Conservation (phyloP, 2,797 vertebrate genomes). For the Manis pentadactyla region DNA sequence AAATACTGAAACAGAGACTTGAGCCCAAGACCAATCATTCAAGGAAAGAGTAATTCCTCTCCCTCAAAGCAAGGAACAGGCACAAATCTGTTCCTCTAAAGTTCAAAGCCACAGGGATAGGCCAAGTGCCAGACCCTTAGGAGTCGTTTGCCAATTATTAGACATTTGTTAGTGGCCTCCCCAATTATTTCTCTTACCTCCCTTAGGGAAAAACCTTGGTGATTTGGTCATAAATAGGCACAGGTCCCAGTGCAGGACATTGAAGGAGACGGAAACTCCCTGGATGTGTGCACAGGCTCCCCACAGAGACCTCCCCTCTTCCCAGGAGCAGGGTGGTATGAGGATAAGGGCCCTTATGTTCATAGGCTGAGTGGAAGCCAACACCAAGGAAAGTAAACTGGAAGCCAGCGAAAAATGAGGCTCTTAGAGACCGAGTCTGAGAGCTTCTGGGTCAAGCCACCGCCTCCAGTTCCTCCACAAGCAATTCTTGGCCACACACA, state of each 20-base stretch:
- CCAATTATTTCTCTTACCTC: not conserved
- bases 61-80: not conserved
- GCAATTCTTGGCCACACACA: rapidly evolving
- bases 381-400: rapidly evolving
- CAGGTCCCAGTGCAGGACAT: not conserved
- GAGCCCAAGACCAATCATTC: not conserved
- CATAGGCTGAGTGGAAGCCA: not conserved
- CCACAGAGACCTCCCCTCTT: not conserved
- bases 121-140: rapidly evolving
- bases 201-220: not conserved
- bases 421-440: rapidly evolving
- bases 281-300: not conserved
- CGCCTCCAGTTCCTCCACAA: not conserved
- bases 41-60: not conserved
- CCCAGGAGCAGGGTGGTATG: rapidly evolving
- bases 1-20: not conserved
- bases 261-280: not conserved
- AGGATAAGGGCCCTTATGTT: not conserved
- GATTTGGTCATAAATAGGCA: not conserved
- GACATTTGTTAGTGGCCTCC: not conserved
- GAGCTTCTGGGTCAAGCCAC: not conserved
- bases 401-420: not conserved
- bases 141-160: not conserved
- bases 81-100: rapidly evolving
- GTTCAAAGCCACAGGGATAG: rapidly evolving